phyloP scores from a whole-genome alignment of 2,888 invertebrate genomes.

The Pristionchus fissidentatus region DNA sequence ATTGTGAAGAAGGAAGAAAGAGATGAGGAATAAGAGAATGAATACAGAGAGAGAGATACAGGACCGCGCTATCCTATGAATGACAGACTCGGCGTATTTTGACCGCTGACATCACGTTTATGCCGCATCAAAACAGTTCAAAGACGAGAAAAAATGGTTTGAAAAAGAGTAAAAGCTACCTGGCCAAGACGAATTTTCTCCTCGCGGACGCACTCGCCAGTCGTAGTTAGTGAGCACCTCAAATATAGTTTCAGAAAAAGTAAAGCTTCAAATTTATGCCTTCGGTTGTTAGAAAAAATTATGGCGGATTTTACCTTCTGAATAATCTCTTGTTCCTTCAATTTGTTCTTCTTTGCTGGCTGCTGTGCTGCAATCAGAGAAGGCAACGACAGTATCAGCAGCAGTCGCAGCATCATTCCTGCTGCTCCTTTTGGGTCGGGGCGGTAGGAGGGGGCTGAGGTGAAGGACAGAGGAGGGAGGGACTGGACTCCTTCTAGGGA shows the following conservation, averaged over 20 bases:
- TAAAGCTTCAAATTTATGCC: not conserved
- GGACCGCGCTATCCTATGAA: not conserved
- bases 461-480: not conserved
- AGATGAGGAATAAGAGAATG: not conserved
- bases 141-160: not conserved
- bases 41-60: too few relatives aligned
- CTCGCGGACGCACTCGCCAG: slow-evolving; percentile 74
- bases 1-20: not conserved
- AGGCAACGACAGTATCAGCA: not conserved
- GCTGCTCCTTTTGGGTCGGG: not conserved
- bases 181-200: slow-evolving; percentile 72
- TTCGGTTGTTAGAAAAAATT: not conserved
- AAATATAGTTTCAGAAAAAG: not conserved
- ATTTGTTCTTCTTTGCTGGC: slow-evolving; percentile 61
- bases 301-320: slow-evolving; percentile 57
- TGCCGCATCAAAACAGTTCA: too few relatives aligned
- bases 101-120: too few relatives aligned
- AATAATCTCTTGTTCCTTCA: slow-evolving; percentile 74
- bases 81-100: not conserved
- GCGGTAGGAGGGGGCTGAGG: not conserved
- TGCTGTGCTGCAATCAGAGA: not conserved
- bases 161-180: slow-evolving; percentile 53
- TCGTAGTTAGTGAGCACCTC: slow-evolving; percentile 67
- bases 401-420: not conserved
- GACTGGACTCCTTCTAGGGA: slow-evolving; percentile 40